Percentiles rank a stretch among this genome's conserved stretches.
These are phyloP conservation scores for Tineola bisselliella DNA, from an alignment of 2,888 invertebrate species.

Conservation along the genomic window DNA sequence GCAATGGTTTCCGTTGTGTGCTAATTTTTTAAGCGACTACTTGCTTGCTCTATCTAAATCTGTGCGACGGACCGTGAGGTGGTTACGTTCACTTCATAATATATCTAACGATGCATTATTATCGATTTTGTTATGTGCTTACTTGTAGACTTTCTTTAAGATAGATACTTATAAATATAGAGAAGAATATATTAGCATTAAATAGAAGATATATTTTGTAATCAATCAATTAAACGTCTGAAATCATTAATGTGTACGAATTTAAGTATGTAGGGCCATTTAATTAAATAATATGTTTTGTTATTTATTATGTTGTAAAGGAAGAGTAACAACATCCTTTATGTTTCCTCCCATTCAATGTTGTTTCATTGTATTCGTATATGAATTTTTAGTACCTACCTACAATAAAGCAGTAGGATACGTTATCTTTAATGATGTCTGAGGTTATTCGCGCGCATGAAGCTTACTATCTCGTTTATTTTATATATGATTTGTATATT, in stretches of 20 bases:
- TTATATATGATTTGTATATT: too few species aligned
- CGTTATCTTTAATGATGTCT: neutral
- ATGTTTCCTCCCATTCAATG: neutral
- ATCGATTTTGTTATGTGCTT: neutral
- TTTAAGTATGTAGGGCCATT: neutral
- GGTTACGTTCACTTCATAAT: constrained; percentile 13
- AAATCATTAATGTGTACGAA: too few species aligned
- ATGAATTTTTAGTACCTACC: neutral
- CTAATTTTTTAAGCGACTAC: constrained; percentile 54
- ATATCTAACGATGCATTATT: neutral
- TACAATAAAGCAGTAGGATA: neutral
- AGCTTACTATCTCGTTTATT: too few species aligned
- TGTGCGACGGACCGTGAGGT: constrained; percentile 43
- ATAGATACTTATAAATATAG: too few species aligned
- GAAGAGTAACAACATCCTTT: neutral
- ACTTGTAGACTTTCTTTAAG: neutral
- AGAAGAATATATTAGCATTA: too few species aligned
- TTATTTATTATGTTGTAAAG: neutral
- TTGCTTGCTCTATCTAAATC: constrained; percentile 55
- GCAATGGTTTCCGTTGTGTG: constrained; percentile 57
- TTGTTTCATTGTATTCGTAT: constrained; percentile 7
- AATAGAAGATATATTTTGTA: too few species aligned
- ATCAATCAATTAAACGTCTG: too few species aligned
- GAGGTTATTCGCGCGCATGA: too few species aligned
- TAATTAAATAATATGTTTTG: neutral